Conservation (phyloP, 2,797 vertebrate species). For the Miichthys miiuy region DNA sequence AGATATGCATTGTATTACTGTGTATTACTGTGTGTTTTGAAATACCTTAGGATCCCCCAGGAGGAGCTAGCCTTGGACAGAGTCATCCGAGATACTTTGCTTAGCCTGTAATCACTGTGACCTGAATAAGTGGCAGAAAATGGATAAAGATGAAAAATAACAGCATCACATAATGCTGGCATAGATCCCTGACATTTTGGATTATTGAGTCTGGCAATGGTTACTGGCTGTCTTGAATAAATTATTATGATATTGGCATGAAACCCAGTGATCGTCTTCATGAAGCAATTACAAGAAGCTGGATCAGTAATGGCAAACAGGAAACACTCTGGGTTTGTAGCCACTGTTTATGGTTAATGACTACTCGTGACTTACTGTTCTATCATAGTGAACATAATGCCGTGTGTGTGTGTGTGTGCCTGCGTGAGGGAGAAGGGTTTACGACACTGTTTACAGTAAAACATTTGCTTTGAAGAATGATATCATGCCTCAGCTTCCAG, state of each 20-base stretch:
- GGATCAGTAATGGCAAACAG: constrained; percentile 51
- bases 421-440: constrained; percentile 41
- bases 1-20: too few relatives aligned
- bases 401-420: constrained; percentile 24
- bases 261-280: constrained; percentile 17
- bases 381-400: constrained; percentile 37
- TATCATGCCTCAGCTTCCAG: constrained; percentile 44
- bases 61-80: background rate
- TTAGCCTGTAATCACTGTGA: background rate
- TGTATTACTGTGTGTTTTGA: too few relatives aligned
- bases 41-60: background rate
- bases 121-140: constrained; percentile 6
- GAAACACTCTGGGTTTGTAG: constrained; percentile 51
- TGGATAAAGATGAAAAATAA: background rate
- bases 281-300: constrained; percentile 36
- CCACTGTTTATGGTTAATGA: constrained; percentile 54
- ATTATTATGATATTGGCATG: background rate
- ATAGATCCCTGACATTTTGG: constrained; percentile 1
- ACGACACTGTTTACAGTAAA: constrained; percentile 62
- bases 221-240: constrained; percentile 17
- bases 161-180: background rate
- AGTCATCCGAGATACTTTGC: background rate
- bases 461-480: constrained; percentile 57
- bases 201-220: background rate
- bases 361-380: constrained; percentile 52